Percentiles rank a stretch among this genome's conserved stretches.
Conservation (phyloP, 2,113 vertebrate genomes). For the Pedionomus torquatus region DNA sequence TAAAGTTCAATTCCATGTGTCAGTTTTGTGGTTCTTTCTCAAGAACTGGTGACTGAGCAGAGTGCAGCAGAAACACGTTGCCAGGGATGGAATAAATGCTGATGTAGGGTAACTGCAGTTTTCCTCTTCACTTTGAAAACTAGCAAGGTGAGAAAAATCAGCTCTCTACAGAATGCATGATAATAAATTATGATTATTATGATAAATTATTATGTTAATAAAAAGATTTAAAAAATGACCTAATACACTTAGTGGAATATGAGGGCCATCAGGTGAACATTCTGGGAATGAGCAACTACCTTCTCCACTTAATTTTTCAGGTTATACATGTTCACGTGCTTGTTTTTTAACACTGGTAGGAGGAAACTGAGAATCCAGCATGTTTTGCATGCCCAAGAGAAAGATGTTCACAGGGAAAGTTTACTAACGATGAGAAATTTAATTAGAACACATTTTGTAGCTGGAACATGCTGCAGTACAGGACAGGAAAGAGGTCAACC, state of each 20-base stretch:
- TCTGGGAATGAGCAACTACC: not conserved
- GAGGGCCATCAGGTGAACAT: not conserved
- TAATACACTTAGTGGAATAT: not conserved
- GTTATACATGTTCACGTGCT: not conserved
- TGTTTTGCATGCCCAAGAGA: not conserved
- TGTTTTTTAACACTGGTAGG: not conserved
- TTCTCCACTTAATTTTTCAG: not conserved
- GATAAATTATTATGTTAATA: not conserved
- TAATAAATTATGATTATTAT: not conserved
- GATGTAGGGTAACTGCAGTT: not conserved
- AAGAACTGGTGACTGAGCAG: not conserved
- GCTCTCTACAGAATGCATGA: not conserved
- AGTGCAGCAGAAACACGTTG: rapidly evolving
- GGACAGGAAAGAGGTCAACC: not conserved
- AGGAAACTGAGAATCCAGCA: not conserved
- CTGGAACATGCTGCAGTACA: rapidly evolving
- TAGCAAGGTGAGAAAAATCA: not conserved
- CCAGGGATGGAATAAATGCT: not conserved
- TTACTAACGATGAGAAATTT: not conserved
- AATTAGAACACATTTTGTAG: not conserved
- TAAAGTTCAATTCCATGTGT: not conserved
- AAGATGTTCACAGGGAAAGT: not conserved
- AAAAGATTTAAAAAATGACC: not conserved
- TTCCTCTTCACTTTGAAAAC: not conserved
- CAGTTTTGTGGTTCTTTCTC: not conserved